Percentiles rank a stretch among this genome's conserved stretches.
Conservation (phyloP, 2,113 vertebrate genomes). For the Rhynchomys soricoides region DNA sequence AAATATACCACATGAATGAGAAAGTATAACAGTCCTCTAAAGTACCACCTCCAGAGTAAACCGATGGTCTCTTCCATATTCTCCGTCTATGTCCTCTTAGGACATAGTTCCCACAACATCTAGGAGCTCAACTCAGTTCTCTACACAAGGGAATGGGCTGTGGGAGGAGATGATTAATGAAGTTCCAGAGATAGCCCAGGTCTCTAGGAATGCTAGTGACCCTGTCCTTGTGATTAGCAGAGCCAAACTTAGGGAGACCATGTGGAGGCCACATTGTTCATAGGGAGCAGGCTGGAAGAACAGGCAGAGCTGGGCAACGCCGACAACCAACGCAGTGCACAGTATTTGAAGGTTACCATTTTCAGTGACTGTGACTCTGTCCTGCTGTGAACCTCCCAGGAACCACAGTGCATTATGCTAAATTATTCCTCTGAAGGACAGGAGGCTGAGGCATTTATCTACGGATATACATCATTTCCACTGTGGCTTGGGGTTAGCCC, state of each 20-base stretch:
- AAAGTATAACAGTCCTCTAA: background rate
- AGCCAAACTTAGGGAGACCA: background rate
- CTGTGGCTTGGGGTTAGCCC: background rate
- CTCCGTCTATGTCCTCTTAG: rapidly evolving
- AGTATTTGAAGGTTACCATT: background rate
- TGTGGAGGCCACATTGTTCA: background rate
- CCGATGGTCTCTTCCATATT: background rate
- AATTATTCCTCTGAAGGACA: background rate
- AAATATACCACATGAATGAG: too few species aligned
- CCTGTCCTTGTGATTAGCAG: background rate
- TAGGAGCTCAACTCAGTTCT: background rate
- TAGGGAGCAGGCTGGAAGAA: background rate
- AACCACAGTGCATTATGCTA: too few species aligned
- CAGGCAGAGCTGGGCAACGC: background rate
- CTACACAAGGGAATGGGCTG: background rate
- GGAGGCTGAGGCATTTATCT: background rate
- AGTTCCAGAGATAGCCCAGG: background rate
- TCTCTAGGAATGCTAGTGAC: background rate
- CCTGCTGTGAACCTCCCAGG: background rate
- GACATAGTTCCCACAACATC: background rate
- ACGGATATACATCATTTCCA: background rate
- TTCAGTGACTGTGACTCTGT: background rate
- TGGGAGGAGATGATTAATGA: background rate
- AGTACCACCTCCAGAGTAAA: background rate
- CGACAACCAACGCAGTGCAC: background rate